phyloP scores from a whole-genome alignment of 2,888 invertebrate genomes.

The Cetonia aurata region DNA sequence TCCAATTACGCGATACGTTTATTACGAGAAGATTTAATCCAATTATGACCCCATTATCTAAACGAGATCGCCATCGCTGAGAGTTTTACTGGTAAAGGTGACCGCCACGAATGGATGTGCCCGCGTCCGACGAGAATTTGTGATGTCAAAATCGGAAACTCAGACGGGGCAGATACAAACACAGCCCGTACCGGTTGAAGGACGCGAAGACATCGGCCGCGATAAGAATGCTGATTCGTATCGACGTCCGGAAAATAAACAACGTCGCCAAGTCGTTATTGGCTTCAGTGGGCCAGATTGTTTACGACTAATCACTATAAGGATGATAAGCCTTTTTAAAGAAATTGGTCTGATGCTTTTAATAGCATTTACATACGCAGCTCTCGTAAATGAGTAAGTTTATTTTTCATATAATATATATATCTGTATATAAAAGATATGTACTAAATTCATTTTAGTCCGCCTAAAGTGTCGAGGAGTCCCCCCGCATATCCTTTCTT shows the following conservation, averaged over 20 bases:
- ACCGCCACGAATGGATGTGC: slow-evolving; percentile 19
- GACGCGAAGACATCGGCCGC: slow-evolving; percentile 28
- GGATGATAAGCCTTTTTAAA: slow-evolving; percentile 68
- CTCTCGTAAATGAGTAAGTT: slow-evolving; percentile 79
- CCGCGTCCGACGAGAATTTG: slow-evolving; percentile 31
- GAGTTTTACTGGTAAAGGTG: not conserved
- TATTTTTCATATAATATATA: not conserved
- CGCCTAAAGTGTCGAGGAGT: slow-evolving; percentile 71
- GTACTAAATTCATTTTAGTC: slow-evolving; percentile 63
- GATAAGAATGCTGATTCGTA: slow-evolving; percentile 38
- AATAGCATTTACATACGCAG: slow-evolving; percentile 77
- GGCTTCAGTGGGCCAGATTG: slow-evolving; percentile 28
- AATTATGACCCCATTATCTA: slow-evolving; percentile 22
- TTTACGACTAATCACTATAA: slow-evolving; percentile 25
- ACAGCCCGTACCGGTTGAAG: slow-evolving; percentile 28
- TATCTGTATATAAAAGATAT: too few relatives aligned
- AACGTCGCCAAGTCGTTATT: slow-evolving; percentile 7
- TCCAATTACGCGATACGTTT: slow-evolving; percentile 8
- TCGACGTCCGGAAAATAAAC: slow-evolving; percentile 7
- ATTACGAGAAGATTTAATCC: slow-evolving; percentile 9
- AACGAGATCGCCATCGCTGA: not conserved
- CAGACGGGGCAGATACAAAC: slow-evolving; percentile 39
- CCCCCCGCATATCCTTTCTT: slow-evolving; percentile 81
- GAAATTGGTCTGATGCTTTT: slow-evolving; percentile 76
- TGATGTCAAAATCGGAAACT: slow-evolving; percentile 41